phyloP scores from a whole-genome alignment of 2,113 vertebrate genomes.

The Strix uralensis region DNA sequence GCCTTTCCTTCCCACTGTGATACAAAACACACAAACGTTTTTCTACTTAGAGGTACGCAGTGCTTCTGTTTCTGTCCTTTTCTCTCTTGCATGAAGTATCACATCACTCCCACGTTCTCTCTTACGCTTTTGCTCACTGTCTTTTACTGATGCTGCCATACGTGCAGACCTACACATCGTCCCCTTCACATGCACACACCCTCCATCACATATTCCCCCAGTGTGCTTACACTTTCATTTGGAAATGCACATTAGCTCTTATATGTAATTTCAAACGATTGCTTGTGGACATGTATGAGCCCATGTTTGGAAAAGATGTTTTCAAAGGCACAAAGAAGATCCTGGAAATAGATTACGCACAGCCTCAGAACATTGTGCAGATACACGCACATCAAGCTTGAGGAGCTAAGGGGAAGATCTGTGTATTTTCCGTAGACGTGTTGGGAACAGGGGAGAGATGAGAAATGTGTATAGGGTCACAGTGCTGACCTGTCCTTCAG shows the following conservation, averaged over 20 bases:
- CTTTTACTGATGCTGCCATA: not conserved
- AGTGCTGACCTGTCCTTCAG: conserved; percentile 42
- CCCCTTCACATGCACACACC: accelerated
- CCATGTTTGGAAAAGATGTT: not conserved
- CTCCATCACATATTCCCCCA: accelerated
- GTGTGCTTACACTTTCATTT: not conserved
- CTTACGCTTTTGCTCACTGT: not conserved
- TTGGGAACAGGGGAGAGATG: conserved; percentile 11
- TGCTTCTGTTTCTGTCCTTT: not conserved
- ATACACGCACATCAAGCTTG: not conserved
- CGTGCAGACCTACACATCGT: not conserved
- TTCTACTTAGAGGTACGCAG: not conserved
- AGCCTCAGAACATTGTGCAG: not conserved
- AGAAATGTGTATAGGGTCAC: conserved; percentile 46
- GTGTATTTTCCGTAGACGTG: not conserved
- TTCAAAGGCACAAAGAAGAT: not conserved
- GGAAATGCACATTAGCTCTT: not conserved
- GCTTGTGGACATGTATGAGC: not conserved
- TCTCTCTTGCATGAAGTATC: not conserved
- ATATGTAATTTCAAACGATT: not conserved
- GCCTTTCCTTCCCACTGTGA: not conserved
- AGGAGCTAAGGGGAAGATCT: not conserved
- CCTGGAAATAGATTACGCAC: not conserved
- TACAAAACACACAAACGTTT: not conserved
- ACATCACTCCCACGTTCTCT: not conserved